Evolutionary conservation across 2,113 vertebrate species (phyloP), one percentile per base, ranked within the genome.

Genomic region (Sardina pilchardus): DNA sequence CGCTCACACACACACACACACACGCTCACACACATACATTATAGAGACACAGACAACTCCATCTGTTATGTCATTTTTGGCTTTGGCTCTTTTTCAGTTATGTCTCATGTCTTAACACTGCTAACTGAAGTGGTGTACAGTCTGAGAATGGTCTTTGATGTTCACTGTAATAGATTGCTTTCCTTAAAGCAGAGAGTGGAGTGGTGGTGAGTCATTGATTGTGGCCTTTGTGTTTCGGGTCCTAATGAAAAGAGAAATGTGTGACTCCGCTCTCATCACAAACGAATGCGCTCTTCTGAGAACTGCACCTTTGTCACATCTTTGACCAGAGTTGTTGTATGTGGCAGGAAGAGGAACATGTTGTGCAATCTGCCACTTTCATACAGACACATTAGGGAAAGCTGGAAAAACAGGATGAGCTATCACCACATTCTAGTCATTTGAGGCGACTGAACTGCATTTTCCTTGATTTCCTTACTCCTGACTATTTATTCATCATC

Each of bases 121-220:
- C 89, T 89, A 85, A 91, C 84, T 89, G 59, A 89, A 89, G 88
- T 87, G 81, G 56, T 71, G 84, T 82, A 82, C 39, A 82, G 82
- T 84, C 85, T 43, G 84, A 89, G 85, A 85, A 56, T 82, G 39
- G 83, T 53, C 81, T 42, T 78, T 81, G 34, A 85, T 16, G 75
- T 43, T 56, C 12, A 71, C 63, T 71, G 63, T 16, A 36, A 78
- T 34, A 78, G 34, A 17, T 12, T 78, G 30, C 30, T 36, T 36
- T 78, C 30, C 3, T 30, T 67, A 34, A 34, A 78, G 30, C 26
- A 75, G 30, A 75, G 71, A 16, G 71, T 39, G 12, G 16, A 36
- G 4, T 78, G 9, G 4, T 78, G 9, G 71, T 78, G 71, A 78
- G 71, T 39, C 71, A 78, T 16, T 36, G 71, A 78, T 78, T 36